These are phyloP conservation scores for Mastigias papua DNA, from an alignment of 30 jellyfish, hydroid and myxozoan species.

Conservation along the genomic window DNA sequence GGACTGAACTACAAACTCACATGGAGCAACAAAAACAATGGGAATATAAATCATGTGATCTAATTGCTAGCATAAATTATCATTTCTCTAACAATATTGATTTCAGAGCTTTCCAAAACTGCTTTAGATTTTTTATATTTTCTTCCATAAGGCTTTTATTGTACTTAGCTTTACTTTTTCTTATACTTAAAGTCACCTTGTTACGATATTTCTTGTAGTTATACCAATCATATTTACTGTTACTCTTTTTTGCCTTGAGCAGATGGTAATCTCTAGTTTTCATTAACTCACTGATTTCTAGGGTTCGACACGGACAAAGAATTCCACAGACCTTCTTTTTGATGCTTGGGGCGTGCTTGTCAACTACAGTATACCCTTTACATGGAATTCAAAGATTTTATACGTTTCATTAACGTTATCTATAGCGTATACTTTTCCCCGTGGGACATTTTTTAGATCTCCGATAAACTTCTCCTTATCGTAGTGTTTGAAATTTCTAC, in stretches of 20 bases:
- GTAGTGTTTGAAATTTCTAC: not conserved
- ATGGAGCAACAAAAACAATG: no score
- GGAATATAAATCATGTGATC: no score
- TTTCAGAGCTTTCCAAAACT: conserved; percentile 46
- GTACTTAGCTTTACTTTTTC: conserved; percentile 43
- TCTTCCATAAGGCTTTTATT: conserved; percentile 16
- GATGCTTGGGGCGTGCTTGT: conserved; percentile 44
- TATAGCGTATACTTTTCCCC: conserved; percentile 11
- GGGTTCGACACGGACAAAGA: conserved; percentile 46
- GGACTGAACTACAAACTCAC: no score
- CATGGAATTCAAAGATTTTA: conserved; percentile 9
- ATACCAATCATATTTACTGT: conserved; percentile 46
- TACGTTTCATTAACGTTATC: not conserved
- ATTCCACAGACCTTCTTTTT: conserved; percentile 61
- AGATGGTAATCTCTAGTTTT: conserved; percentile 51
- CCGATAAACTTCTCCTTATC: not conserved
- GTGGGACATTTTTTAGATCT: conserved; percentile 2
- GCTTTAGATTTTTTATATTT: conserved; percentile 34
- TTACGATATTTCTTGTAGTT: conserved; percentile 40
- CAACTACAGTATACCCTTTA: conserved; percentile 18
- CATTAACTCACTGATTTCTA: conserved; percentile 32
- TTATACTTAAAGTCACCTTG: conserved; percentile 28
- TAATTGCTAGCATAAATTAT: no score
- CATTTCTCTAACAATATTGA: no score
- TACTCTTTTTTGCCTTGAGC: conserved; percentile 31